Conservation (phyloP, 2,113 vertebrate genomes). For the Periophthalmus modestus region DNA sequence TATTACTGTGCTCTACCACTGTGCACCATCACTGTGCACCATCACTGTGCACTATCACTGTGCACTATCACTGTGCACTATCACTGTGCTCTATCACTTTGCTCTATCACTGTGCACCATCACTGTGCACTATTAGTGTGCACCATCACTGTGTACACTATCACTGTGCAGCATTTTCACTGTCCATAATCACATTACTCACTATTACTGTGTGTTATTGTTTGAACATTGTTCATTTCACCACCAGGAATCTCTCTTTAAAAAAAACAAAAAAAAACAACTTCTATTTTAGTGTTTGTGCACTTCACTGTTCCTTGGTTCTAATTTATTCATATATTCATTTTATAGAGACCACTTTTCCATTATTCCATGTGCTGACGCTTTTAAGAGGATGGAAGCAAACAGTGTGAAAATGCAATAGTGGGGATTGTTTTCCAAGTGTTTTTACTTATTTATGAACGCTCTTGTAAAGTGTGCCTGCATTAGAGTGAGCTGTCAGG, state of each 20-base stretch:
- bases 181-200: no score
- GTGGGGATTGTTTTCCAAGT: slow-evolving; percentile 48
- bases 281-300: slow-evolving; percentile 32
- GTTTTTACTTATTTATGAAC: slow-evolving; percentile 63
- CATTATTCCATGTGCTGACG: slow-evolving; percentile 34
- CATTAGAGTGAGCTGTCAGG: slow-evolving; percentile 67
- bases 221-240: slow-evolving; percentile 32
- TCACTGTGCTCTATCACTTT: no score
- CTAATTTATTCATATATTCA: slow-evolving; percentile 66
- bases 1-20: no score
- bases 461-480: slow-evolving; percentile 44
- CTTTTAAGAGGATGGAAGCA: slow-evolving; percentile 26
- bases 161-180: no score
- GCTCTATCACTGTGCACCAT: no score
- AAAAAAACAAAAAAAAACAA: no score
- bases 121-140: no score
- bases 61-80: no score
- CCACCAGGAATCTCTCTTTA: slow-evolving; percentile 45
- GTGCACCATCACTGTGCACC: no score
- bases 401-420: slow-evolving; percentile 30
- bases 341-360: slow-evolving; percentile 48
- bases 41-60: no score
- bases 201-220: no score
- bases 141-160: no score
- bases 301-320: slow-evolving; percentile 11